A percentile compares a stretch with the other conserved stretches of the same genome.
Conservation (phyloP, 2,797 vertebrate species). For the Oreortyx pictus region DNA sequence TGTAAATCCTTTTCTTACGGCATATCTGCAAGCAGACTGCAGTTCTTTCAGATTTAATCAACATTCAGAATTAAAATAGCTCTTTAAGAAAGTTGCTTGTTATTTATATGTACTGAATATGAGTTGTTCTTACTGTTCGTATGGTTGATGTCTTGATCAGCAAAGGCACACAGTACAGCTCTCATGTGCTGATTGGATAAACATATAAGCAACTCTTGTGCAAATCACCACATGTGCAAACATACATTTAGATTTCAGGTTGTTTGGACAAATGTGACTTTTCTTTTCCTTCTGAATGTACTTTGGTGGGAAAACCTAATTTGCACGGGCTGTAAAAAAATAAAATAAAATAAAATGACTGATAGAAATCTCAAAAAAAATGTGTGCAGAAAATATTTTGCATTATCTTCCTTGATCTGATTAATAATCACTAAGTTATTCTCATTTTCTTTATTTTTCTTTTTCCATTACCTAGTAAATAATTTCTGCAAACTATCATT, state of each 20-base stretch:
- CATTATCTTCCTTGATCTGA: neutral
- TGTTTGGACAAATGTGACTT: neutral
- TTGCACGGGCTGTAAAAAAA: neutral
- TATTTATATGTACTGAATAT: neutral
- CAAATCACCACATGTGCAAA: neutral
- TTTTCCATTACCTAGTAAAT: conserved; percentile 18
- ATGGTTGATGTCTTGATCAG: neutral
- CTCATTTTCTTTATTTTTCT: neutral
- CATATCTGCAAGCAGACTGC: conserved; percentile 7
- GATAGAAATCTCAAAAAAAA: neutral
- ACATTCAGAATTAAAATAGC: conserved; percentile 8
- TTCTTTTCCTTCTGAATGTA: neutral
- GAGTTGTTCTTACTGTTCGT: neutral
- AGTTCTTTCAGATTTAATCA: conserved; percentile 6
- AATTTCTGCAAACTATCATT: neutral
- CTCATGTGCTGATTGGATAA: neutral
- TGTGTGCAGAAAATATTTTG: neutral
- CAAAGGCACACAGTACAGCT: neutral
- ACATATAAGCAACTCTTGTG: neutral
- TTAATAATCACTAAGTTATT: neutral
- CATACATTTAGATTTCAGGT: neutral
- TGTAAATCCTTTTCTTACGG: neutral
- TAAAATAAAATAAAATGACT: neutral
- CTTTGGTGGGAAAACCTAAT: neutral
- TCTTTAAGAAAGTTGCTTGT: neutral